Base-by-base conservation (phyloP, 2,113 vertebrate species). In the Astur gentilis region DNA sequence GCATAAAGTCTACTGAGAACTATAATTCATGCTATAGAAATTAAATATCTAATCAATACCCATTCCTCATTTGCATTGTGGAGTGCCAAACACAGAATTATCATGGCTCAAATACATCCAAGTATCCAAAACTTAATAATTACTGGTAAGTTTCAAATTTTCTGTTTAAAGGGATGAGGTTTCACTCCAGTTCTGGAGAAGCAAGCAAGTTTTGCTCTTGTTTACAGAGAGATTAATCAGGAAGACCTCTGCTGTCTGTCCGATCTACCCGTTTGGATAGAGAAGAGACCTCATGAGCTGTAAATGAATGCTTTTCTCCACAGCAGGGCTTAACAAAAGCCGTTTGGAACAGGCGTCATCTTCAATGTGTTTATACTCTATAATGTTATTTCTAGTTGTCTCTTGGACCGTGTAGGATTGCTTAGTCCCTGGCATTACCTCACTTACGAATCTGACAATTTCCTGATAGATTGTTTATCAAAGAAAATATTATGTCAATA, bases 401-500 rank as follows among this genome's bases (percentile, higher is more conserved):
- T 85, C 21, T 73, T 55, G 57, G 62, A 34, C 54, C 2, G 6
- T 32, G 69, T 32, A 55, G 75, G 75, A 66, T 88, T 50, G 71
- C 84, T 90, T 38, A 72, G 83, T 65, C 58, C 31, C 38, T 85
- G 82, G 87, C 77, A 89, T 95, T 80, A 77, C 60, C 82, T 93
- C 94, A 73, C 25, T 79, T 78, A 38, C 16, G 81, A 96, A 65
- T 76, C 73, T 93, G 89, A 93, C 93, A 73, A 67, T 95, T 95
- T 95, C 87, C 87, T 91, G 87, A 96, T 88, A 87, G 87, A 90
- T 55, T 31, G 52, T 91, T 83, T 90, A 96, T 83, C 87, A 86
- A 80, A 94, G 92, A 81, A 90, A 95, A 92, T 80, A 94, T 87
- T 78, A 89, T 93, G 93, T 93, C 96, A 91, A 91, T 97, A 89